Evolutionary conservation across 2,113 vertebrate genomes (phyloP), one percentile per base, ranked within the genome.

Genomic region (Odobenus rosmarus): DNA sequence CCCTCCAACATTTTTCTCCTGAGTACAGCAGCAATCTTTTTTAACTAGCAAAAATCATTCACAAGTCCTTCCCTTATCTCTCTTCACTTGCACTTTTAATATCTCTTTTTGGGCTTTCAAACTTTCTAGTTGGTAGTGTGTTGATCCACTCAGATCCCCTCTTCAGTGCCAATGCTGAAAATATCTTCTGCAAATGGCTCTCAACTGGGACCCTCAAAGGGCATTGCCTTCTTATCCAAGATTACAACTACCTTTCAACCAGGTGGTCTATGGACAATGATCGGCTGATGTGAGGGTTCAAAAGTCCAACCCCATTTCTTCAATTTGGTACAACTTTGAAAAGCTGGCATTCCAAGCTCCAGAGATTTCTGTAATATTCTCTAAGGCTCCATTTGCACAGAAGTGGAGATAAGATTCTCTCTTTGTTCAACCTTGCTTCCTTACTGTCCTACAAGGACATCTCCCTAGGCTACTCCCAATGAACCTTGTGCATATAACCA

Each of bases 31-130:
- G 33, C 18, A 91, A 46, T 57, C 3, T 80, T 53, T 96, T 67
- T 76, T 51, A 88, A 67, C 14, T 74, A 92, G 67, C 11, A 81
- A 59, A 74, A 80, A 84, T 51, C 6, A 80, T 64, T 89, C 36
- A 92, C 36, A 49, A 36, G 4, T n/a, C 7, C 1, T 92, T n/a
- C 21, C 31, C 3, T 57, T 94, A 72, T 74, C 3, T 79, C 24
- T 64, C 42, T 72, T 84, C 64, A 71, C 12, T 83, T 95, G 33
- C 69, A 83, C 6, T 88, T 94, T 88, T 77, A 77, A 84, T 83
- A 88, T 57, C 24, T 42, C 72, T 82, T 13, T 61, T 49, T 39
- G 24, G 51, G 76, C n/a, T 81, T 86, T 80, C 79, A 24, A 92
- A 51, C 23, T 83, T 72, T 72, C 4, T 82, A 51, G 14, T 53